Percentiles rank a stretch among this genome's conserved stretches.
These are phyloP conservation scores for Siniperca undulata DNA, from an alignment of 2,797 vertebrate species.

Conservation along the genomic window DNA sequence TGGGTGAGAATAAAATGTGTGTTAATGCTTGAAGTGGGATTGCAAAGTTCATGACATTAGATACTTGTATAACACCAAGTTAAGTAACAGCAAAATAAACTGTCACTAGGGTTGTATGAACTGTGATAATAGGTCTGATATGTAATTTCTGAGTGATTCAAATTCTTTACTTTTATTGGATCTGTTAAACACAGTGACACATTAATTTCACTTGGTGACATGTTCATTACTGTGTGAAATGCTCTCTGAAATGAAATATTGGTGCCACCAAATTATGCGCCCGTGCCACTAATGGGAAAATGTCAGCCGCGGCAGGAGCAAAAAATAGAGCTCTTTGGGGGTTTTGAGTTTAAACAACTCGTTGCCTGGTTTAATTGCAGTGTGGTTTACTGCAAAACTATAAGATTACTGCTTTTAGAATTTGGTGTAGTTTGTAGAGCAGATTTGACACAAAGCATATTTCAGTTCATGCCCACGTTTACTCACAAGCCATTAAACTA, in stretches of 20 bases:
- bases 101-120: conserved; percentile 35
- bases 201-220: conserved; percentile 69
- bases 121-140: conserved; percentile 63
- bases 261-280: conserved; percentile 59
- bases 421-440: conserved; percentile 27
- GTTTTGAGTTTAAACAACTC: conserved; percentile 48
- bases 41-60: conserved; percentile 21
- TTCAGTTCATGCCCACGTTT: not conserved
- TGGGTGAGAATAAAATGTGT: not conserved
- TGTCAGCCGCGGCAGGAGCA: conserved; percentile 49
- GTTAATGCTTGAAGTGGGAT: conserved; percentile 21
- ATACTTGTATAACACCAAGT: conserved; percentile 33
- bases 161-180: conserved; percentile 61
- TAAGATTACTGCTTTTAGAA: conserved; percentile 16
- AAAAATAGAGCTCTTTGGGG: conserved; percentile 59
- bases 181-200: conserved; percentile 67
- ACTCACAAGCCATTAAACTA: conserved; percentile 4
- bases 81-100: conserved; percentile 36
- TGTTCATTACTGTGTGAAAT: conserved; percentile 70
- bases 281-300: conserved; percentile 65
- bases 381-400: conserved; percentile 41
- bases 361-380: conserved; percentile 56
- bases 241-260: conserved; percentile 66
- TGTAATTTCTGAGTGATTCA: conserved; percentile 55
- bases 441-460: conserved; percentile 9